Conservation (phyloP, 2,113 vertebrate species). For the Charadrius vociferus region DNA sequence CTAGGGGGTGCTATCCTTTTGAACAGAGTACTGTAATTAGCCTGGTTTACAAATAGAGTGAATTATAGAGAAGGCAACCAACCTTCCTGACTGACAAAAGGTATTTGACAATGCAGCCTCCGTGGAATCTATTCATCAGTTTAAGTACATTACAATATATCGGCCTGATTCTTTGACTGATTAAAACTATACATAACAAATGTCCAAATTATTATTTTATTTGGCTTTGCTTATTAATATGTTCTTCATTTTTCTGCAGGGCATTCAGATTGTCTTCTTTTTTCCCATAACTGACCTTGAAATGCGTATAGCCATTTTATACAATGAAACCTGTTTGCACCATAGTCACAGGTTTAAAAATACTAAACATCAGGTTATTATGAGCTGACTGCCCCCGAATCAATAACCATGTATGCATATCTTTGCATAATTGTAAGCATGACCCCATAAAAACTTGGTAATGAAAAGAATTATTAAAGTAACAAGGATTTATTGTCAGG, state of each 20-base stretch:
- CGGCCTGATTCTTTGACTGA: neutral
- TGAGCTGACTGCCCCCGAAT: neutral
- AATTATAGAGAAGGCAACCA: neutral
- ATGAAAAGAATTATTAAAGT: neutral
- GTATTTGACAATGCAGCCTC: neutral
- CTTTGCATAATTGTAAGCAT: neutral
- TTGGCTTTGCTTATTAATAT: neutral
- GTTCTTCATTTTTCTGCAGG: neutral
- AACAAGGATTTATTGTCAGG: neutral
- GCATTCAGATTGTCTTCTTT: too few relatives aligned
- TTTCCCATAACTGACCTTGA: neutral
- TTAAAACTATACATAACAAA: neutral
- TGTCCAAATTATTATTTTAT: neutral
- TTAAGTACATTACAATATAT: neutral
- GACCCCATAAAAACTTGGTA: neutral
- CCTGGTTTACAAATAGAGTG: neutral
- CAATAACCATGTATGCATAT: neutral
- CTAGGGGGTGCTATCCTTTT: neutral
- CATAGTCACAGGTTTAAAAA: neutral
- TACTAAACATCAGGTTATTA: neutral
- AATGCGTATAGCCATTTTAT: neutral
- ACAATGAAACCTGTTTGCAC: neutral
- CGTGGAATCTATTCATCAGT: neutral
- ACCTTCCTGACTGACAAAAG: neutral
- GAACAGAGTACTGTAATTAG: too few relatives aligned